Base-by-base conservation (phyloP, 2,113 vertebrate genomes). In the Mormyrus iriodes region DNA sequence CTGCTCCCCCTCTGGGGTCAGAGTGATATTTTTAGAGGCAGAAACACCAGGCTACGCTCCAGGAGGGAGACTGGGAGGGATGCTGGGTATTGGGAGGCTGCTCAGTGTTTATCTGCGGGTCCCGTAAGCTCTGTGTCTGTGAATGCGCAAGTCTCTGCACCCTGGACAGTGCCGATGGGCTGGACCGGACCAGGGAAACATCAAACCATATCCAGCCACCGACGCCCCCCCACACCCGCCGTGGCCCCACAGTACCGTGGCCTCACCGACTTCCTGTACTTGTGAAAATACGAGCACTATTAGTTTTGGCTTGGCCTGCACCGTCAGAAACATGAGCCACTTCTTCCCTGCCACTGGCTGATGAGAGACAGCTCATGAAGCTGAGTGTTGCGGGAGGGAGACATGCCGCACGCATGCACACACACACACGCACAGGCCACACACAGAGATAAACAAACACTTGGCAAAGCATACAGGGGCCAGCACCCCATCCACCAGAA, bases 121-220 rank as follows among this genome's bases (percentile, higher is more conserved):
- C 55, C 53, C n/a, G n/a, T n/a, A n/a, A n/a, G n/a, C 58, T 91
- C 90, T 89, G 27, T 90, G 73, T 90, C 89, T 83, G 58, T 49
- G 87, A 89, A 69, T 61, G 52, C 90, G 90, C 89, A 88, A 39
- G 17, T 13, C 15, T 19, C 35, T 19, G 69, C 69, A 76, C 31
- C 69, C 69, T 5, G 15, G 35, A 42, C 35, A 76, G 35, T 15
- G 0, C 31, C 35, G 31, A 76, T 0, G 69, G 69, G 69, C 27
- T 76, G 69, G 69, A 19, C 31, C 69, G 2, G 35, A 42, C 69
- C 4, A 6, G 15, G 4, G 69, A 76, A 39, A 19, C 69, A 76
- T 39, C 69, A 19, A 31, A 76, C 69, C 6, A 6, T 8, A 35
- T 76, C 12, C 31, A 76, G 4, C 69, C 31, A n/a, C n/a, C n/a